These are phyloP conservation scores for Calyptomena viridis DNA, from an alignment of 2,113 vertebrate genomes.

Conservation along the genomic window DNA sequence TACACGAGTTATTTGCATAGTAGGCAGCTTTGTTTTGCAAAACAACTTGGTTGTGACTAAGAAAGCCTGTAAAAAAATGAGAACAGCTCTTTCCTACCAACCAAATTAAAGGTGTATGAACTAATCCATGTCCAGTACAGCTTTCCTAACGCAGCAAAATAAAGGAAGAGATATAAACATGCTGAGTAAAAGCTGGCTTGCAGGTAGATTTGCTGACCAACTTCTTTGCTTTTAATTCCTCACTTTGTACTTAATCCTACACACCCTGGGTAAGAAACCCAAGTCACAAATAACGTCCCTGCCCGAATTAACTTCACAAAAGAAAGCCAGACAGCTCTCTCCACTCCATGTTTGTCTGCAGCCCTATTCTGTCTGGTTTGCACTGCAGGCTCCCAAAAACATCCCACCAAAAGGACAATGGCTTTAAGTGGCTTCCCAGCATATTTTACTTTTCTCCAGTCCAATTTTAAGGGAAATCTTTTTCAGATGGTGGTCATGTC, in stretches of 20 bases:
- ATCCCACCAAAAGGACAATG: not conserved
- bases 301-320: not conserved
- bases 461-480: not conserved
- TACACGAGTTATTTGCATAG: constrained; percentile 71
- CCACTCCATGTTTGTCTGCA: not conserved
- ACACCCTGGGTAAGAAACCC: not conserved
- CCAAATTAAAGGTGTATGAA: constrained; percentile 23
- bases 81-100: not conserved
- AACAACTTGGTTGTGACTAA: constrained; percentile 48
- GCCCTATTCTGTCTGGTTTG: not conserved
- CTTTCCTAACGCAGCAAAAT: not conserved
- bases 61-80: not conserved
- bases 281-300: not conserved
- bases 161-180: not conserved
- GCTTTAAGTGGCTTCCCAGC: not conserved
- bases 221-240: not conserved
- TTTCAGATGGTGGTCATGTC: not conserved
- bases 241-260: not conserved
- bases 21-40: constrained; percentile 60
- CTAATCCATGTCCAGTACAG: not conserved
- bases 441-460: not conserved
- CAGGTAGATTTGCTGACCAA: not conserved
- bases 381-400: not conserved
- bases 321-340: not conserved
- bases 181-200: not conserved